Evolutionary conservation across 2,888 invertebrate species (phyloP).

Genomic region (Gibbula magus): DNA sequence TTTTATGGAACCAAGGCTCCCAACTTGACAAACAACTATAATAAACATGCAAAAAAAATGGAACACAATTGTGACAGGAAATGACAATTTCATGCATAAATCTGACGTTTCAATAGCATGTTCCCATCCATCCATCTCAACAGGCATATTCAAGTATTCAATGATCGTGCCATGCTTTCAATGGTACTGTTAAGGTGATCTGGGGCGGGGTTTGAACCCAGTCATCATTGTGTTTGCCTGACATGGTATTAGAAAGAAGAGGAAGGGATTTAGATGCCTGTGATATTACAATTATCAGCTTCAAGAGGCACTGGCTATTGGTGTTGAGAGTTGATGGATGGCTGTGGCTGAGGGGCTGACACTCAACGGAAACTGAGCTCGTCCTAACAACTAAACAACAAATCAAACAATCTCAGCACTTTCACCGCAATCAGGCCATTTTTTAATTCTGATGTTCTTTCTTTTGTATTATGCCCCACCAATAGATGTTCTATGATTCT

Average conservation of each 20-base stretch:
- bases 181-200: too few species aligned
- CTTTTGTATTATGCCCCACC: background rate
- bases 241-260: background rate
- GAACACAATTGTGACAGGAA: too few species aligned
- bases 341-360: background rate
- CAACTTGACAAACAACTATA: too few species aligned
- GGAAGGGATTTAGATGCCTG: background rate
- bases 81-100: too few species aligned
- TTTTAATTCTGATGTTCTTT: background rate
- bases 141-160: too few species aligned
- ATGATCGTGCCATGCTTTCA: too few species aligned
- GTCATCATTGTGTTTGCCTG: background rate
- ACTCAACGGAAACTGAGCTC: background rate
- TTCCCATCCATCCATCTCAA: too few species aligned
- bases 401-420: background rate
- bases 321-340: background rate
- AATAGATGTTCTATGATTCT: too few species aligned
- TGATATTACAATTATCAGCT: conserved; percentile 5
- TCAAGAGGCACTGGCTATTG: background rate
- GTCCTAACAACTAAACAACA: background rate
- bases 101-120: too few species aligned
- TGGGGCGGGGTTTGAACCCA: background rate
- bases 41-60: too few species aligned
- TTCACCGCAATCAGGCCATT: background rate
- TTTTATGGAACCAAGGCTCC: too few species aligned